Conservation (phyloP, 2,888 invertebrate species). For the Ormyrus rosae region DNA sequence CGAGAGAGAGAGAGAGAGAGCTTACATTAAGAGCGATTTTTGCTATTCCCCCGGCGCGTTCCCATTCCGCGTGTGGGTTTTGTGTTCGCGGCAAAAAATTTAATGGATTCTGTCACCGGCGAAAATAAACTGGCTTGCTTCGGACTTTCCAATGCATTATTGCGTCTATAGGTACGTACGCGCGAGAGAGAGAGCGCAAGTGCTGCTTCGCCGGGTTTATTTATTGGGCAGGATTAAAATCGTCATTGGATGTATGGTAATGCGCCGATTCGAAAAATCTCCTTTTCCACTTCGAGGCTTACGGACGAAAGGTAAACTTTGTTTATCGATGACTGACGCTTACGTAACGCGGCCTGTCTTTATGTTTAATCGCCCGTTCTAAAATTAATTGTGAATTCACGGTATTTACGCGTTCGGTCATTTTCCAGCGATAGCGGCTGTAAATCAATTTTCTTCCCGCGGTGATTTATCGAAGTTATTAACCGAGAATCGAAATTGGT, state of each 20-base stretch:
- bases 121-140: slow-evolving; percentile 15
- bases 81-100: slow-evolving; percentile 4
- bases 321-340: slow-evolving; percentile 14
- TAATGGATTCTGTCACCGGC: slow-evolving; percentile 35
- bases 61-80: background rate
- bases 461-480: background rate
- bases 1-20: too few relatives aligned
- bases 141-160: slow-evolving; percentile 14
- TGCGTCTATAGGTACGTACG: background rate
- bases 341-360: background rate
- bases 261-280: background rate
- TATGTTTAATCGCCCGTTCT: background rate
- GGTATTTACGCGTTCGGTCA: background rate
- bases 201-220: slow-evolving; percentile 1
- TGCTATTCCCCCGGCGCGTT: too few relatives aligned
- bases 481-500: background rate
- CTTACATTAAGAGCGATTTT: too few relatives aligned
- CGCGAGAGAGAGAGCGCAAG: background rate
- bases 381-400: background rate
- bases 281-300: slow-evolving; percentile 2
- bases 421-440: too few relatives aligned
- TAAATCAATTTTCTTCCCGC: too few relatives aligned
- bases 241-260: background rate
- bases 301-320: background rate
- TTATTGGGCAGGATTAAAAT: slow-evolving; percentile 3